A percentile compares a stretch with the other conserved stretches of the same genome.
Evolutionary conservation across 1,140 invertebrate genomes (phyloP).

Genomic region (Oryctes rhinoceros): DNA sequence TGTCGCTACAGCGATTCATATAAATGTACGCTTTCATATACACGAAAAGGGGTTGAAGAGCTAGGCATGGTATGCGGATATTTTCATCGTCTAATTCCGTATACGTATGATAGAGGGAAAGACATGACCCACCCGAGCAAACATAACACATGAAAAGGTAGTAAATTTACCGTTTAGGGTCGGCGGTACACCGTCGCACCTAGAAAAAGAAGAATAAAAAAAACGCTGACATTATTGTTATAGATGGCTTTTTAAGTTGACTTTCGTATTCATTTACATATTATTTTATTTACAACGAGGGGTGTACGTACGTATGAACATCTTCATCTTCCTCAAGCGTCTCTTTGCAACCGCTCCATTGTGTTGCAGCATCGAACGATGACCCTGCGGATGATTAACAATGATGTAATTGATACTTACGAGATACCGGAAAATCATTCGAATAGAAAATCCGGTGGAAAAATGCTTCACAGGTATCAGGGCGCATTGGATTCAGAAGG

Average conservation of each 20-base stretch:
- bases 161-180: not conserved
- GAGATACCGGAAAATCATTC: constrained; percentile 18
- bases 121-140: not conserved
- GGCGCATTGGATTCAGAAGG: too few relatives aligned
- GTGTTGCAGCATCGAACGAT: not conserved
- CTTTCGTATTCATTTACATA: constrained; percentile 1
- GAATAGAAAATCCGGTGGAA: not conserved
- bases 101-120: not conserved
- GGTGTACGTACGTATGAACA: not conserved
- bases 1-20: not conserved
- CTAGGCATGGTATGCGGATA: too few relatives aligned
- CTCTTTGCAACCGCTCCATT: too few relatives aligned
- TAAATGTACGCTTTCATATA: not conserved
- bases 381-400: not conserved
- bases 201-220: not conserved
- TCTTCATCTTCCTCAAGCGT: not conserved
- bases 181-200: not conserved
- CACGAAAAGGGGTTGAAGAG: not conserved
- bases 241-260: constrained; percentile 14
- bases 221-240: constrained; percentile 10
- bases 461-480: too few relatives aligned
- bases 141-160: not conserved
- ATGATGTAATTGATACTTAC: constrained; percentile 15
- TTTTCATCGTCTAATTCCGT: not conserved
- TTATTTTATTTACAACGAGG: not conserved